phyloP scores from a whole-genome alignment of 2,797 vertebrate species.

The Staurois parvus region DNA sequence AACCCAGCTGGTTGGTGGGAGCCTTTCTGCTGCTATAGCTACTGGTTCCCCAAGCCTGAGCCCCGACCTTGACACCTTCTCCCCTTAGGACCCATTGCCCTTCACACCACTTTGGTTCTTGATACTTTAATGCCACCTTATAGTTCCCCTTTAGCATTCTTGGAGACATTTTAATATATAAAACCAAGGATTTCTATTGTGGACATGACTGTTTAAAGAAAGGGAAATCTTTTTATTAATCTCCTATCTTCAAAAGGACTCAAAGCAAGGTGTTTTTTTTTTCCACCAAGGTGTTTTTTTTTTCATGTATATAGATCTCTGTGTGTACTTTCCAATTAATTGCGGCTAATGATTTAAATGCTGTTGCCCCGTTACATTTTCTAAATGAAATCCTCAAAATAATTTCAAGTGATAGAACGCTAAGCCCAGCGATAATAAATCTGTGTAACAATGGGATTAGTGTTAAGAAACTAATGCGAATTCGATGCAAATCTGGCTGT shows the following conservation, averaged over 20 bases:
- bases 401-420: conserved; percentile 54
- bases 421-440: conserved; percentile 46
- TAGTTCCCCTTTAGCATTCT: background rate
- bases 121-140: background rate
- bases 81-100: too few relatives aligned
- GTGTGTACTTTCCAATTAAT: conserved; percentile 50
- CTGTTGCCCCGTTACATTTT: conserved; percentile 49
- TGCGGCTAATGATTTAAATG: conserved; percentile 60
- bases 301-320: conserved; percentile 12
- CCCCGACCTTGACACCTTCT: too few relatives aligned
- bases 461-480: conserved; percentile 56
- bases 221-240: background rate
- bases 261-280: conserved; percentile 2
- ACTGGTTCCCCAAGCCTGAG: too few relatives aligned
- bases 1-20: too few relatives aligned
- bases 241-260: background rate
- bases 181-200: background rate
- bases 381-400: conserved; percentile 59
- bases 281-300: background rate
- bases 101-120: too few relatives aligned
- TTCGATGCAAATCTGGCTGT: conserved; percentile 53
- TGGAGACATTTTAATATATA: background rate
- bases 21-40: too few relatives aligned
- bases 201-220: background rate
- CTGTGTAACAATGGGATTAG: conserved; percentile 59